These are phyloP conservation scores for Spicauda simplicius DNA, from an alignment of 2,888 invertebrate species.

Conservation along the genomic window DNA sequence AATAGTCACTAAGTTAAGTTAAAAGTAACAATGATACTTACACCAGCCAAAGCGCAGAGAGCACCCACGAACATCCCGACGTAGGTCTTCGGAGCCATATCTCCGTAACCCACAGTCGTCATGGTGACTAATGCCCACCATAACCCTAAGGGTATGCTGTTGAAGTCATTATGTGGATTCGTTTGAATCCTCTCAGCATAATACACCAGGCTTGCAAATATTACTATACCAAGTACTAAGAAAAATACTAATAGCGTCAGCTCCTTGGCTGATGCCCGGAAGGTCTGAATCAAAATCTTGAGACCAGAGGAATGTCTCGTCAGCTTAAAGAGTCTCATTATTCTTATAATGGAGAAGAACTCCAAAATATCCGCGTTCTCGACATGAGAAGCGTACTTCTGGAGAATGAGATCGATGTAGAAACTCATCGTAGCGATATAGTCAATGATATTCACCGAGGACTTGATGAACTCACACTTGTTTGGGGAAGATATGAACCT, in stretches of 20 bases:
- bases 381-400: conserved; percentile 95
- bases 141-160: conserved; percentile 97
- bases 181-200: conserved; percentile 98
- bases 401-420: conserved; percentile 96
- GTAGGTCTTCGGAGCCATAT: conserved; percentile 99
- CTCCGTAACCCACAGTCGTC: conserved; percentile 99
- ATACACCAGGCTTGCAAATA: conserved; percentile 99
- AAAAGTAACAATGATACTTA: conserved; percentile 71
- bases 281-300: conserved; percentile 99
- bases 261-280: conserved; percentile 98
- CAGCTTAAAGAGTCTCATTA: conserved; percentile 98
- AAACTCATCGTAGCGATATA: conserved; percentile 99
- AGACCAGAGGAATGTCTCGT: conserved; percentile 98
- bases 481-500: conserved; percentile 97
- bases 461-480: conserved; percentile 97
- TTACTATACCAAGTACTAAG: conserved; percentile 98
- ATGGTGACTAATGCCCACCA: conserved; percentile 99
- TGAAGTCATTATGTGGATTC: conserved; percentile 98
- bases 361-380: conserved; percentile 98
- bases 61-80: conserved; percentile 99
- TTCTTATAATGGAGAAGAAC: conserved; percentile 98
- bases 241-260: conserved; percentile 98
- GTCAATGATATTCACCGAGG: conserved; percentile 99
- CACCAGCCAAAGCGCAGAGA: conserved; percentile 98
- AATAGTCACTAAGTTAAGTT: no score